These are phyloP conservation scores for Dromius quadrimaculatus DNA, from an alignment of 2,888 invertebrate genomes.

Conservation along the genomic window DNA sequence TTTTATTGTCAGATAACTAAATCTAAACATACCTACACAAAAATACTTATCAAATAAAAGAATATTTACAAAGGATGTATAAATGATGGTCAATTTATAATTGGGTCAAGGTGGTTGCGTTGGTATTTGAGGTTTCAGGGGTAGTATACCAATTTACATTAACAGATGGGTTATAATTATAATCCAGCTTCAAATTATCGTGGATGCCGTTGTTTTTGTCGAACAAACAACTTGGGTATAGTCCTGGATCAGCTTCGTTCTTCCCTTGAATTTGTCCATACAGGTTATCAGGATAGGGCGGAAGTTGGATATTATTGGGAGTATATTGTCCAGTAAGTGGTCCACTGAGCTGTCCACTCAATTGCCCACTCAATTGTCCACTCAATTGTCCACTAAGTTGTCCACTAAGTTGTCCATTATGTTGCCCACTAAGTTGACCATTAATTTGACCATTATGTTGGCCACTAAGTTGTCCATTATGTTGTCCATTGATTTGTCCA, in stretches of 20 bases:
- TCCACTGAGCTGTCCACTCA: too few species aligned
- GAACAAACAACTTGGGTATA: constrained; percentile 37
- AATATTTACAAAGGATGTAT: background rate
- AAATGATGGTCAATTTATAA: constrained; percentile 45
- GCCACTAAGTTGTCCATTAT: too few species aligned
- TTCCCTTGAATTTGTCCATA: constrained; percentile 12
- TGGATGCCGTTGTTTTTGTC: constrained; percentile 34
- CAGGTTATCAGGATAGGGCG: constrained; percentile 30
- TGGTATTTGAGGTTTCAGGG: constrained; percentile 31
- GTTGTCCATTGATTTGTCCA: too few species aligned
- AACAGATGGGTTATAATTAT: constrained; percentile 54
- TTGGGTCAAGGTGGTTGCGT: constrained; percentile 51
- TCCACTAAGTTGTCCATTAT: too few species aligned
- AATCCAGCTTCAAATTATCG: constrained; percentile 49
- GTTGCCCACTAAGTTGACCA: too few species aligned
- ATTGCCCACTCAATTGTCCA: too few species aligned
- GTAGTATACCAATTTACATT: constrained; percentile 56
- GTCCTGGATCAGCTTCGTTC: background rate
- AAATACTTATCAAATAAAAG: background rate
- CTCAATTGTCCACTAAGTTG: too few species aligned
- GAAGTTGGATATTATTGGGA: constrained; percentile 24
- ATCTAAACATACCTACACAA: background rate
- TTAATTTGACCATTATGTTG: too few species aligned
- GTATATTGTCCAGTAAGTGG: too few species aligned
- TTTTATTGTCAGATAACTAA: constrained; percentile 4